These are phyloP conservation scores for Manduca sexta DNA, from an alignment of 1,140 invertebrate species.

Conservation along the genomic window DNA sequence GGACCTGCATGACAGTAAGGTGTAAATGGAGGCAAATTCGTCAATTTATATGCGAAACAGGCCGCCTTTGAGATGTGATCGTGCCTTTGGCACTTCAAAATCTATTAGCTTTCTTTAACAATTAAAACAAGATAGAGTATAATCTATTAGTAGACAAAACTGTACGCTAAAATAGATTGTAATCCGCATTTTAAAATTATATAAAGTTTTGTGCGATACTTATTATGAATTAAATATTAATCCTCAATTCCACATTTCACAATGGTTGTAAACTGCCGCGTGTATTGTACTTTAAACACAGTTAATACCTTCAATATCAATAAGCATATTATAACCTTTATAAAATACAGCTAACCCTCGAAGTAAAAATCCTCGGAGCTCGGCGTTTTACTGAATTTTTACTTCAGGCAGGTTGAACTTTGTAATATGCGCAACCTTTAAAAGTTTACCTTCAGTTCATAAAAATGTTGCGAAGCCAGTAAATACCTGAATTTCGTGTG, in stretches of 20 bases:
- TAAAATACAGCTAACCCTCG: not conserved
- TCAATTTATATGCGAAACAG: slow-evolving; percentile 71
- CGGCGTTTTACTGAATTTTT: not conserved
- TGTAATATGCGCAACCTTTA: too few species aligned
- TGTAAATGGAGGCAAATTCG: slow-evolving; percentile 69
- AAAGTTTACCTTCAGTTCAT: slow-evolving; percentile 1
- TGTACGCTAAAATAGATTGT: not conserved
- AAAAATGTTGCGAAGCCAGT: not conserved
- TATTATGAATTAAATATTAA: too few species aligned
- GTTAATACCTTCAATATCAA: too few species aligned
- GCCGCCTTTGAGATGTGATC: slow-evolving; percentile 52
- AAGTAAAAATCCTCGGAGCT: not conserved
- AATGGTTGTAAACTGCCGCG: too few species aligned
- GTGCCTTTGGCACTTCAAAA: slow-evolving; percentile 45
- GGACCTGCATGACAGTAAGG: slow-evolving; percentile 49
- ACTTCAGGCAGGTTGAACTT: not conserved
- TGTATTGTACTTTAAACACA: too few species aligned
- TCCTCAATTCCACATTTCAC: too few species aligned
- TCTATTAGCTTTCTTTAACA: slow-evolving; percentile 41
- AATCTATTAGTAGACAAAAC: not conserved
- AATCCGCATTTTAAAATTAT: too few species aligned
- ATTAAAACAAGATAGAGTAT: not conserved
- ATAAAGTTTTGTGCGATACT: too few species aligned
- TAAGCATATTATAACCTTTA: too few species aligned
- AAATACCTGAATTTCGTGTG: slow-evolving; percentile 3